These are phyloP conservation scores for Ophion slaviceki DNA, from an alignment of 2,888 invertebrate species.

Conservation along the genomic window DNA sequence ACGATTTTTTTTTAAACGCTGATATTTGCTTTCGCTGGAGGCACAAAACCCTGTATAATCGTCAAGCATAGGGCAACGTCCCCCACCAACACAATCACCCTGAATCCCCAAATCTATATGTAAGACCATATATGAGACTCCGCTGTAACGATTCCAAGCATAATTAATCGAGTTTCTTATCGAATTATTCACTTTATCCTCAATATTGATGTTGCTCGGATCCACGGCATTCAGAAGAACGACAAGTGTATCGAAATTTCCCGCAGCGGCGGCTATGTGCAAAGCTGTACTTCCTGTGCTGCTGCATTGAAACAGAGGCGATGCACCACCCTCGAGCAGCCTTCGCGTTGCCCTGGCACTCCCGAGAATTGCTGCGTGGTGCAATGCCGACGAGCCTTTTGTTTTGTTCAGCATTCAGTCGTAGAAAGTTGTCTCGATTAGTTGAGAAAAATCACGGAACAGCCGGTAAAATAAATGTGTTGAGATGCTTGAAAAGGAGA, in stretches of 20 bases:
- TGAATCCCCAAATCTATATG: not conserved
- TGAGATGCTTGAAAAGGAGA: no score
- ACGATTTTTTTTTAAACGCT: not conserved
- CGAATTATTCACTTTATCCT: conserved; percentile 63
- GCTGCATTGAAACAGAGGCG: conserved; percentile 72
- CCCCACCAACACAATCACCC: no score
- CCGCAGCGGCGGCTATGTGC: conserved; percentile 81
- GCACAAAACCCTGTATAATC: not conserved
- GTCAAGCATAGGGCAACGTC: no score
- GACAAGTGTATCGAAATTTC: conserved; percentile 70
- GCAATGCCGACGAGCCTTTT: conserved; percentile 79
- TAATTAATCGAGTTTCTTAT: not conserved
- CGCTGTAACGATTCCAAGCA: not conserved
- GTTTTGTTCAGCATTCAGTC: not conserved
- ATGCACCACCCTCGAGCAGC: conserved; percentile 81
- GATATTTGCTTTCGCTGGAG: no score
- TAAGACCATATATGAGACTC: not conserved
- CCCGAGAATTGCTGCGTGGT: conserved; percentile 81
- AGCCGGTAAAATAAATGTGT: not conserved
- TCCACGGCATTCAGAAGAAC: conserved; percentile 67
- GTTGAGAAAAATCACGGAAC: conserved; percentile 41
- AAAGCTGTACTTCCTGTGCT: conserved; percentile 78
- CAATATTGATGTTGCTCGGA: conserved; percentile 63
- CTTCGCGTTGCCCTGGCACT: conserved; percentile 77
- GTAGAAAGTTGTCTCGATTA: conserved; percentile 46